A percentile compares a stretch with the other conserved stretches of the same genome.
Conservation (phyloP, 2,113 vertebrate species). For the Acrocephalus kingi region DNA sequence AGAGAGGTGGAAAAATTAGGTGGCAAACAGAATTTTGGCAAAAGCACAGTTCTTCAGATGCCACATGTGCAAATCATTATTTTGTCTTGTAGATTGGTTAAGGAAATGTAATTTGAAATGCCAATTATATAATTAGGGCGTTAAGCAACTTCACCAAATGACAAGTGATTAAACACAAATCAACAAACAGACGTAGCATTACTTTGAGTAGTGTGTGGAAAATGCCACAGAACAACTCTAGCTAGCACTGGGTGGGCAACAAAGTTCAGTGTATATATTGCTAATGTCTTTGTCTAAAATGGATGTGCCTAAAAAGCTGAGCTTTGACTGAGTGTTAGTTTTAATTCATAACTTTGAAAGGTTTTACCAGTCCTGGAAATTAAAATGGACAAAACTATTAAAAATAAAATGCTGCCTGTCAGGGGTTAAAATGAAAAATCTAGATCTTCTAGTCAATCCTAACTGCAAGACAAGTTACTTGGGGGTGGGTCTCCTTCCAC, state of each 20-base stretch:
- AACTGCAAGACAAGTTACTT: not conserved
- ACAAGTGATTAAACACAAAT: conserved; percentile 7
- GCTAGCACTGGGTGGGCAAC: not conserved
- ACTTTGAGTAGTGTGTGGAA: not conserved
- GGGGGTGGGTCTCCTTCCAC: not conserved
- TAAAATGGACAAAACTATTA: not conserved
- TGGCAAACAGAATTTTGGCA: conserved; percentile 39
- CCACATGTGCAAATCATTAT: conserved; percentile 50
- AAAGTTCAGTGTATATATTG: not conserved
- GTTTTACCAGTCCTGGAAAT: not conserved
- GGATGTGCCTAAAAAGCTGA: not conserved
- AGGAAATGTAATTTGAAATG: conserved; percentile 38
- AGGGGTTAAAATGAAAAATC: not conserved
- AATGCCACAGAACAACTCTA: not conserved
- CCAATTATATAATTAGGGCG: conserved; percentile 44
- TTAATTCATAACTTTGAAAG: not conserved
- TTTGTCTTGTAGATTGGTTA: conserved; percentile 1
- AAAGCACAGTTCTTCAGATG: not conserved
- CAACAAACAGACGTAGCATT: not conserved
- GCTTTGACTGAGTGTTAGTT: not conserved
- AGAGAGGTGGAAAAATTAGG: conserved; percentile 19
- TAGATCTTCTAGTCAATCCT: not conserved
- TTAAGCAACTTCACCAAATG: conserved; percentile 31
- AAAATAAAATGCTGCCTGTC: not conserved
- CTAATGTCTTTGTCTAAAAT: not conserved